Base-by-base conservation (phyloP, 2,797 vertebrate genomes). In the Chloroceryle inda region DNA sequence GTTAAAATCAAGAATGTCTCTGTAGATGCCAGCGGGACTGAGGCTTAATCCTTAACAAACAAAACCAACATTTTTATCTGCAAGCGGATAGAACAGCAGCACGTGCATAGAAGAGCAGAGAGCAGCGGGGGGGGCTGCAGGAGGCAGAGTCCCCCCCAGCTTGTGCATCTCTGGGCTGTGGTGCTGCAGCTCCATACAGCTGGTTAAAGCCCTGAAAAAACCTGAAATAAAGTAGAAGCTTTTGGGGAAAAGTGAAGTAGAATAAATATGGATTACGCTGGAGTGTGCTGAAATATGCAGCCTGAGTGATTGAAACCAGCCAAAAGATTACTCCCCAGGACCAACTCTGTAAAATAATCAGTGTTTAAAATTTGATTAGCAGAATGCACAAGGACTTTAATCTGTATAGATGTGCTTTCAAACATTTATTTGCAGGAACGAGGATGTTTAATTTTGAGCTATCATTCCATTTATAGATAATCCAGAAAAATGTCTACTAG, bases 371-470 rank as follows among this genome's bases (percentile, higher is more conserved):
- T 72, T 35, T 62, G 31, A 67, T 94, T 94, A 92, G 71, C 52
- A 15, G 91, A 69, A 66, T 29, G 50, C 66, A 37, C 13, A 47
- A 88, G 80, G 87, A 68, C 79, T 81, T 84, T 79, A 90, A 94
- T 94, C 73, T 89, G 64, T 22, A 69, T 15, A 10, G 66, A 90
- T 88, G 71, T 82, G 68, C 59, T 88, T 90, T 45, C 31, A 62
- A 86, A 44, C 42, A 38, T 90, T 91, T 72, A 55, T 90, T 93
- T 96, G 76, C 45, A 33, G 69, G 85, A 94, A 58, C 76, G 89
- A 84, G 80, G 67, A 40, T 86, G 77, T 95, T 95, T 94, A 58
- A 76, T 88, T 94, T 94, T 75, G 62, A 88, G 76, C 73, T 90
- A 11, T 76, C 47, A 2, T 92, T 94, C 75, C 58, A 24, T 89